Conservation (phyloP, 2,113 vertebrate genomes). For the Sebastes schlegelii region DNA sequence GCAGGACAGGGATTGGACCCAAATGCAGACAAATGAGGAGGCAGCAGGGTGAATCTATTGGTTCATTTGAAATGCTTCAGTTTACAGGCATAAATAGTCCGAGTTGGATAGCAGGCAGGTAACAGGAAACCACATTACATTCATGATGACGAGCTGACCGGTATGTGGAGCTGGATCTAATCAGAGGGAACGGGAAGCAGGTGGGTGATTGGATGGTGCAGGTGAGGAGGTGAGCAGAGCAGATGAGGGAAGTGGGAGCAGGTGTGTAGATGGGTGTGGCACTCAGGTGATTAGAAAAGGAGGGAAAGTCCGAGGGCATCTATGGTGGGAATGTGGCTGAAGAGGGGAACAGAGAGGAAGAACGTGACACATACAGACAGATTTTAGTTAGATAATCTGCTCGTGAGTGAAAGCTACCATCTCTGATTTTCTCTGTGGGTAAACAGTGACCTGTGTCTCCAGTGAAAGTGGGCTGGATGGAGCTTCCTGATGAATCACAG, state of each 20-base stretch:
- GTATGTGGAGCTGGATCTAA: not conserved
- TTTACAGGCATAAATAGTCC: too few relatives aligned
- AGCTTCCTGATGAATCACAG: slow-evolving; percentile 42
- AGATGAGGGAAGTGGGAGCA: not conserved
- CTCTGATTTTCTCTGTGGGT: slow-evolving; percentile 34
- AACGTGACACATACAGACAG: not conserved
- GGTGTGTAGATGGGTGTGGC: not conserved
- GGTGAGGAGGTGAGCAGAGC: not conserved
- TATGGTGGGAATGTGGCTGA: not conserved
- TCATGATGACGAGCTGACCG: not conserved
- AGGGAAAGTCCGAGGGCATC: not conserved
- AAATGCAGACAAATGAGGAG: too few relatives aligned
- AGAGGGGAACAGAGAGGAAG: not conserved
- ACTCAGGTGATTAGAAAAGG: not conserved
- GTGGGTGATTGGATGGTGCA: not conserved
- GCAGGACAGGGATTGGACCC: too few relatives aligned
- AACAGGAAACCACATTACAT: not conserved
- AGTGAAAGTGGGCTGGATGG: not conserved
- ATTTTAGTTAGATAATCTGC: slow-evolving; percentile 12
- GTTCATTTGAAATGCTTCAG: too few relatives aligned
- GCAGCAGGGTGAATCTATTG: too few relatives aligned
- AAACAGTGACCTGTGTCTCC: slow-evolving; percentile 41
- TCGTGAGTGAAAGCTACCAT: slow-evolving; percentile 16
- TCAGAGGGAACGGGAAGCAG: not conserved
- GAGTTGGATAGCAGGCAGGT: not conserved